Percentiles rank a stretch among this genome's conserved stretches.
phyloP scores from a whole-genome alignment of 2,113 vertebrate genomes.

The Ceyx margarethae region DNA sequence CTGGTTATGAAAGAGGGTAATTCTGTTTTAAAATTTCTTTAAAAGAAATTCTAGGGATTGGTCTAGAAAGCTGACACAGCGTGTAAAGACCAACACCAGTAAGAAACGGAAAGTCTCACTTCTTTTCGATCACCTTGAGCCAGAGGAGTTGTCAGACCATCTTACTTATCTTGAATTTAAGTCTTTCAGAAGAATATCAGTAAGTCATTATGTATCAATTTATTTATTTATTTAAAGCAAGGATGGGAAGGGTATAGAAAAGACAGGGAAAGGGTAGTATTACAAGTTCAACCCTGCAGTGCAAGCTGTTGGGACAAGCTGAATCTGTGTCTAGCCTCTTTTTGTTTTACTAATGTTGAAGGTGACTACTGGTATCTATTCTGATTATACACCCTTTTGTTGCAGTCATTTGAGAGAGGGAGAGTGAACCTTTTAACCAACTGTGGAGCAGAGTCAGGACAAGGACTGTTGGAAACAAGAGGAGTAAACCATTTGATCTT shows the following conservation, averaged over 20 bases:
- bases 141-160: constrained; percentile 91
- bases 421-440: neutral
- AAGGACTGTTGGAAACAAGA: neutral
- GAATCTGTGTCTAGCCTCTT: neutral
- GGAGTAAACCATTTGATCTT: neutral
- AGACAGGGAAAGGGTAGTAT: neutral
- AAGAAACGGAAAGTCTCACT: constrained; percentile 97
- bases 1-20: neutral
- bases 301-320: neutral
- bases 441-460: neutral
- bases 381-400: neutral
- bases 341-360: neutral
- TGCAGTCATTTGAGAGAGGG: neutral
- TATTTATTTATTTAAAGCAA: neutral
- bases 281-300: neutral
- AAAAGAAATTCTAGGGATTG: constrained; percentile 90
- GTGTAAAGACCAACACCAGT: constrained; percentile 88
- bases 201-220: constrained; percentile 65
- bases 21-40: neutral
- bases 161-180: constrained; percentile 95
- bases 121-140: constrained; percentile 94
- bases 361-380: neutral
- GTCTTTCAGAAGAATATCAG: constrained; percentile 93
- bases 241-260: neutral
- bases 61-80: constrained; percentile 94